phyloP scores from a whole-genome alignment of 2,888 invertebrate genomes.

The Listrodromus nycthemerus region DNA sequence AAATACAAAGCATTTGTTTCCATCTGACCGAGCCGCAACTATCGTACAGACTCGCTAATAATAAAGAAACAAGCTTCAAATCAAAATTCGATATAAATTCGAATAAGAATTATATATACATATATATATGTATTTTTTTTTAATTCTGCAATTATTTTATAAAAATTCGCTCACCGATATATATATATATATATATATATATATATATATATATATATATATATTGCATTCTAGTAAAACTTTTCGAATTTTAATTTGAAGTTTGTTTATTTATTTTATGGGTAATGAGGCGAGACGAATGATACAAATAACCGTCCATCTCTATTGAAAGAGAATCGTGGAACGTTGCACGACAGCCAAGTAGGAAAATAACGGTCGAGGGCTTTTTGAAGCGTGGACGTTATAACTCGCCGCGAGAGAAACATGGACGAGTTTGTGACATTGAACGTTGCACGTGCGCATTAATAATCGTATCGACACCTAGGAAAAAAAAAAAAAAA shows the following conservation, averaged over 20 bases:
- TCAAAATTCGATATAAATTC: too few relatives aligned
- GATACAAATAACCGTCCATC: neutral
- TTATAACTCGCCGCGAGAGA: slow-evolving; percentile 11
- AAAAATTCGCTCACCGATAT: too few relatives aligned
- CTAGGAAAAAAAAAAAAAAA: neutral
- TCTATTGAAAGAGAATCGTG: neutral
- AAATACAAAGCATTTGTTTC: slow-evolving; percentile 4
- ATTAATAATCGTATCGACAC: slow-evolving; percentile 12
- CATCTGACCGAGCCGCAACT: neutral
- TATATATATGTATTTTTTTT: too few relatives aligned
- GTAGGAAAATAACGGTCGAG: slow-evolving; percentile 3
- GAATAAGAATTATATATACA: too few relatives aligned
- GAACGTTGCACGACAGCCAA: slow-evolving; percentile 10
- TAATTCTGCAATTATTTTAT: too few relatives aligned
- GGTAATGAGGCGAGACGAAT: neutral
- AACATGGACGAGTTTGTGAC: slow-evolving; percentile 51
- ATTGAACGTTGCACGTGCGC: slow-evolving; percentile 58
- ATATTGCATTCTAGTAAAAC: too few relatives aligned
- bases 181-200: too few relatives aligned
- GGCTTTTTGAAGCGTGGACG: slow-evolving; percentile 30
- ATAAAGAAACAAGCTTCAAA: slow-evolving; percentile 19
- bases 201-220: too few relatives aligned
- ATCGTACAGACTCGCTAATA: slow-evolving; percentile 11
- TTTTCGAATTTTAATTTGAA: too few relatives aligned
- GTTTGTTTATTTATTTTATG: neutral